These are phyloP conservation scores for Lasioglossum morio DNA, from an alignment of 2,888 invertebrate genomes.

Conservation along the genomic window DNA sequence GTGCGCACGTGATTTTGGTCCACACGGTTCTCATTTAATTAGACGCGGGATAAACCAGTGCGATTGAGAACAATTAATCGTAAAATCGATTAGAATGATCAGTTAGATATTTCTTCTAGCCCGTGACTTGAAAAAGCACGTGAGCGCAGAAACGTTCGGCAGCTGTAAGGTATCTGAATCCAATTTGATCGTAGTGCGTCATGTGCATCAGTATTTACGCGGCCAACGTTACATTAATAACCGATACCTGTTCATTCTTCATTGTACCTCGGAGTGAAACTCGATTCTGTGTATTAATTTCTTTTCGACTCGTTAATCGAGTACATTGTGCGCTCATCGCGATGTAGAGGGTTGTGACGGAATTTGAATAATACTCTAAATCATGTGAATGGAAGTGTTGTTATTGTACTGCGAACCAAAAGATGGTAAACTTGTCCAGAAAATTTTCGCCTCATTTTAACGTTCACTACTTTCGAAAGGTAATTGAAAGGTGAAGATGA, in stretches of 20 bases:
- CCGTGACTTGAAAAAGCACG: conserved; percentile 34
- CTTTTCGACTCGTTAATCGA: not conserved
- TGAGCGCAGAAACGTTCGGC: conserved; percentile 70
- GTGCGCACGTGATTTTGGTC: conserved; percentile 17
- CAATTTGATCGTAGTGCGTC: conserved; percentile 68
- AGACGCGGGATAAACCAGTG: not conserved
- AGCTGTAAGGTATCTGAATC: conserved; percentile 80
- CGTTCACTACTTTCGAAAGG: conserved; percentile 87
- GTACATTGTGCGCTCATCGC: not conserved
- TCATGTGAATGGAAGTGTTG: not conserved
- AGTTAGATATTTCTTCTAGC: not conserved
- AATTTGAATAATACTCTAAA: conserved; percentile 13
- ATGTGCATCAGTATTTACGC: conserved; percentile 45
- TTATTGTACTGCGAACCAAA: conserved; percentile 48
- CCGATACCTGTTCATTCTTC: not conserved
- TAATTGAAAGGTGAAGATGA: conserved; percentile 75
- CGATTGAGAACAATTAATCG: not conserved
- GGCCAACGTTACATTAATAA: conserved; percentile 15
- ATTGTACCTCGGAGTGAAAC: conserved; percentile 3
- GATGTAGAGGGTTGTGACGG: conserved; percentile 35
- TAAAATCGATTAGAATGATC: not conserved
- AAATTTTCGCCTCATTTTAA: conserved; percentile 87
- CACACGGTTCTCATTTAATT: conserved; percentile 2
- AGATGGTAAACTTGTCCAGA: conserved; percentile 78
- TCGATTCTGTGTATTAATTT: not conserved